Conservation (phyloP, 2,888 invertebrate species). For the Pegoplata infirma region DNA sequence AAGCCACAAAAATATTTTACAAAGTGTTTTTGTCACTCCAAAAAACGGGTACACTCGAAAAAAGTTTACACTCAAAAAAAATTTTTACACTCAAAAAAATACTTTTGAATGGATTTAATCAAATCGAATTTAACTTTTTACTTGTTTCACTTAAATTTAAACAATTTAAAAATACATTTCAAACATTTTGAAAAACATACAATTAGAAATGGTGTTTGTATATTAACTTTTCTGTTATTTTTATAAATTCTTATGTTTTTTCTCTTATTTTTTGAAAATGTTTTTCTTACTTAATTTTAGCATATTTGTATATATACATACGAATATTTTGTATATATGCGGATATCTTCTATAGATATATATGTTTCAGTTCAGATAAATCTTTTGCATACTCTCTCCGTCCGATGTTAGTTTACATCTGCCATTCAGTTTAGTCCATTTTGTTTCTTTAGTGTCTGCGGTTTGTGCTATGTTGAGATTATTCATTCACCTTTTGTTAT, state of each 20-base stretch:
- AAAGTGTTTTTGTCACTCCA: too few relatives aligned
- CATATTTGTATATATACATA: not conserved
- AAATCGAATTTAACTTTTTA: too few relatives aligned
- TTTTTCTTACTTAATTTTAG: not conserved
- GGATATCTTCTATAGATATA: slow-evolving; percentile 12
- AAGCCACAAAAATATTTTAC: too few relatives aligned
- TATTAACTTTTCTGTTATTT: slow-evolving; percentile 19
- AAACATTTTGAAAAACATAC: too few relatives aligned
- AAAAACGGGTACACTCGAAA: too few relatives aligned
- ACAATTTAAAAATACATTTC: too few relatives aligned
- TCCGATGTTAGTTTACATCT: slow-evolving; percentile 13
- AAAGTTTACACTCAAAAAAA: too few relatives aligned
- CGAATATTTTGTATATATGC: not conserved
- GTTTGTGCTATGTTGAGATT: slow-evolving; percentile 18
- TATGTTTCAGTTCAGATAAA: slow-evolving; percentile 23
- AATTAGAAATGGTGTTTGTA: too few relatives aligned
- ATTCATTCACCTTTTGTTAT: not conserved
- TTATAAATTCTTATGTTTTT: not conserved
- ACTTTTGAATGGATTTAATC: too few relatives aligned
- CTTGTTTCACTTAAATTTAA: too few relatives aligned
- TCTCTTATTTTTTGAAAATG: not conserved
- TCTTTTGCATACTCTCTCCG: slow-evolving; percentile 14
- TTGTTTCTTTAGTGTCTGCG: slow-evolving; percentile 44
- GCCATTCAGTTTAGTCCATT: slow-evolving; percentile 38
- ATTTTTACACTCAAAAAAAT: too few relatives aligned